Conservation (phyloP, 2,113 vertebrate genomes). For the Orthochromis indermauri region DNA sequence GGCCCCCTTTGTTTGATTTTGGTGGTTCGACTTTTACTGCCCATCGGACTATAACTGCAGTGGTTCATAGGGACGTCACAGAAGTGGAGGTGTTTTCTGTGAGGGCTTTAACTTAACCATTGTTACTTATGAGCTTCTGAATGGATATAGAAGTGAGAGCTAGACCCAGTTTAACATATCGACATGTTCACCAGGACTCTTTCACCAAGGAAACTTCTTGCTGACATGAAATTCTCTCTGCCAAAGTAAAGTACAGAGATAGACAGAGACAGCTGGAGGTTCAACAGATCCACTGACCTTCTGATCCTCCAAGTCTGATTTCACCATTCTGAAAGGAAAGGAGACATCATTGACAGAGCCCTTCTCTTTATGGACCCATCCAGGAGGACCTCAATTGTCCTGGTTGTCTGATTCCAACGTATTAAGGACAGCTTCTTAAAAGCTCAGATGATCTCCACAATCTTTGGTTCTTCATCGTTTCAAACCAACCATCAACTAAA, state of each 20-base stretch:
- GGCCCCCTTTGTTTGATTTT: background rate
- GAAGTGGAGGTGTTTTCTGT: background rate
- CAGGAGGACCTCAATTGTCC: background rate
- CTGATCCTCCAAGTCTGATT: background rate
- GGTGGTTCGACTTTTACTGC: background rate
- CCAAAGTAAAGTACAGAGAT: background rate
- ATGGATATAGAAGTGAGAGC: background rate
- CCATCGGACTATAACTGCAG: background rate
- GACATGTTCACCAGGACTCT: background rate
- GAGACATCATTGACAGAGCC: background rate
- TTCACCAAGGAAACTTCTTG: accelerated
- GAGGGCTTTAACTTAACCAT: background rate
- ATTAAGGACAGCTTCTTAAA: background rate
- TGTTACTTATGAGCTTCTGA: background rate
- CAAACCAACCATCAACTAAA: background rate
- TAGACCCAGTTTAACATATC: background rate
- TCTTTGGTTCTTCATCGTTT: background rate
- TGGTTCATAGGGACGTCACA: background rate
- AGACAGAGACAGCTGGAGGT: background rate
- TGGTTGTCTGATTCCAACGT: background rate
- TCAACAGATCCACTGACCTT: background rate
- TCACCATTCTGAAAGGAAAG: background rate
- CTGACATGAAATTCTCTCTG: background rate
- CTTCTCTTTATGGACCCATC: background rate
- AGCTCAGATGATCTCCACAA: background rate